Percentiles rank a stretch among this genome's conserved stretches.
These are phyloP conservation scores for Sebastes elongatus DNA, from an alignment of 2,797 vertebrate genomes.

Conservation along the genomic window DNA sequence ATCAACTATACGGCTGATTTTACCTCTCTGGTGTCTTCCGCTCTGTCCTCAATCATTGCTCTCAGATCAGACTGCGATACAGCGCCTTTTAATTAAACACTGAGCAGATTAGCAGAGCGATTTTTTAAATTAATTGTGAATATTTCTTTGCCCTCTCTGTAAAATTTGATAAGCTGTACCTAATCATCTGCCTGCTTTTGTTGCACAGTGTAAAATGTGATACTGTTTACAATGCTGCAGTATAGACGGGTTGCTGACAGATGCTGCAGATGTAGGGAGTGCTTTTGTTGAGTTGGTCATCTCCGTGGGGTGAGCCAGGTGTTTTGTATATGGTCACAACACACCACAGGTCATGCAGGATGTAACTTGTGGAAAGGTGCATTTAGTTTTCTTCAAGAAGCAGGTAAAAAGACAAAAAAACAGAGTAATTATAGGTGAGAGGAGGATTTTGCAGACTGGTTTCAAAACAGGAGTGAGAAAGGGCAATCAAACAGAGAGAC, in stretches of 20 bases:
- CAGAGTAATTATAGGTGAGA: constrained; percentile 31
- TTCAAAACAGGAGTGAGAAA: constrained; percentile 11
- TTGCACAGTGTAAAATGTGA: neutral
- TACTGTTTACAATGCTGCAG: neutral
- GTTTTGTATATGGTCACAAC: constrained; percentile 22
- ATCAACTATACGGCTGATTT: constrained; percentile 53
- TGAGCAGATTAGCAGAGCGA: neutral
- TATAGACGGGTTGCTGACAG: neutral
- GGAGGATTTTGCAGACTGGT: constrained; percentile 23
- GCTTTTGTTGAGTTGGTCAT: constrained; percentile 18
- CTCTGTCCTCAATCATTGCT: constrained; percentile 25
- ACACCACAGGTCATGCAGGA: neutral
- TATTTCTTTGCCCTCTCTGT: neutral
- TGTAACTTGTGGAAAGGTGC: constrained; percentile 42
- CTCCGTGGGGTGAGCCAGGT: constrained; percentile 1
- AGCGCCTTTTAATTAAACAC: constrained; percentile 7
- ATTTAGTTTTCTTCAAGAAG: constrained; percentile 36
- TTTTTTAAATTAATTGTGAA: neutral
- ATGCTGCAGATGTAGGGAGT: neutral
- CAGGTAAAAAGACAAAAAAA: constrained; percentile 2
- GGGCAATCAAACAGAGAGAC: neutral
- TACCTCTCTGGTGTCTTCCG: constrained; percentile 37
- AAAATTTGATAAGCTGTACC: neutral
- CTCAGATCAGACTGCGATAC: neutral
- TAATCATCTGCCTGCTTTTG: neutral